Evolutionary conservation across 2,888 invertebrate species (phyloP).

Genomic region (Rhamphomyia laevipes): DNA sequence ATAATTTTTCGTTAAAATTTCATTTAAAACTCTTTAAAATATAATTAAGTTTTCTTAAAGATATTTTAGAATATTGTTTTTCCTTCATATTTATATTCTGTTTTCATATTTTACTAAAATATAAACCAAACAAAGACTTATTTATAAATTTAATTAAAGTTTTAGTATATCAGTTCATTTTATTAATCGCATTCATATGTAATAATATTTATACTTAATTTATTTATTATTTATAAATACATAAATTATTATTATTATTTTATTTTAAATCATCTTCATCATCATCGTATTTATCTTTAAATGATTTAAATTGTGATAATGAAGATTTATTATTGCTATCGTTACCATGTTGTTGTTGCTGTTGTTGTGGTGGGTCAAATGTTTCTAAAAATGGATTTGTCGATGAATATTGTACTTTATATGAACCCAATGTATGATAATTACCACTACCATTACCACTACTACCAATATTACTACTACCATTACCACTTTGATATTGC

Average conservation of each 20-base stretch:
- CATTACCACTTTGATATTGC: constrained; percentile 7
- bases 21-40: no score
- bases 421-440: constrained; percentile 36
- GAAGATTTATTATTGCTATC: constrained; percentile 6
- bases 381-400: constrained; percentile 38
- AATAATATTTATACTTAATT: not conserved
- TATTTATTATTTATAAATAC: not conserved
- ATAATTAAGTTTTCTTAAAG: no score
- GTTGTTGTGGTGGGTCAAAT: constrained; percentile 28
- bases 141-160: no score
- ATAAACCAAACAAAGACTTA: no score
- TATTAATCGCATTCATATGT: no score
- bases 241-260: constrained; percentile 9
- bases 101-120: no score
- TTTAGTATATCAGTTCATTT: no score
- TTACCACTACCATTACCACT: constrained; percentile 23
- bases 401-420: constrained; percentile 38
- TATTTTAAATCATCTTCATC: constrained; percentile 37
- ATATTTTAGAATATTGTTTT: no score
- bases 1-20: no score
- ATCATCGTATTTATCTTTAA: constrained; percentile 30
- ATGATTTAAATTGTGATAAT: not conserved
- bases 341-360: constrained; percentile 12
- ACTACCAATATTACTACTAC: constrained; percentile 1
- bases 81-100: no score